Evolutionary conservation across 2,113 vertebrate species (phyloP), one percentile per base, ranked within the genome.

Genomic region (Microcebus griseorufus): DNA sequence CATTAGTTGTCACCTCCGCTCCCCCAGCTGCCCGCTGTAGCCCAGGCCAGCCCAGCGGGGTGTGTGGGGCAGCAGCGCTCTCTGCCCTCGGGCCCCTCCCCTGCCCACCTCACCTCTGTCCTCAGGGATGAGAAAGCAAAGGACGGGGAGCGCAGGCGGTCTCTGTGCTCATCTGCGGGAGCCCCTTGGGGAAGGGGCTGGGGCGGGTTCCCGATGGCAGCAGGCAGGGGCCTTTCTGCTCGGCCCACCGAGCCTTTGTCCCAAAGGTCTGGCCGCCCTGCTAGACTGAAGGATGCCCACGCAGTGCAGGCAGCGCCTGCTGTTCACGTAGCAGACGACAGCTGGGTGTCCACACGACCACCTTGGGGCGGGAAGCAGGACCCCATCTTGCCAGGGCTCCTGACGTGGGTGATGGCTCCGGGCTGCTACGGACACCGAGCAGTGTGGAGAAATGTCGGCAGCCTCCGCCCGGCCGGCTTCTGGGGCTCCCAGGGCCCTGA

Each of bases 361-460:
- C 45, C 6, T 13, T 1, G 18, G 20, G 29, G 39, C 18, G 4
- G 82, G 32, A 32, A 16, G 32, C 65, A 67, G 32, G 64, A 29
- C 53, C 53, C 64, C 60, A 27, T 32, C 64, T 6, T 67, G 9
- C 13, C 39, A 14, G 58, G 60, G 60, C 23, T 27, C 23, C 60
- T 27, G 25, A 62, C 4, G 9, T 62, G 25, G 25, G 9, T 12
- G 60, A 62, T 27, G 60, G 60, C 25, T 62, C 60, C 23, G 3
- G 10, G 10, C 25, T 62, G 25, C 11, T 29, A 10, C 1, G 4
- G 55, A 27, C 0, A 0, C 53, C 0, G 0, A 42, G 1, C 3
- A 0, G 32, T 16, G 0, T 39, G 53, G 13, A 25, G 25, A 29
- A 10, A 7, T 5, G 48, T 23, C 23, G 0, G 4, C 22, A 27